A percentile compares a stretch with the other conserved stretches of the same genome.
These are phyloP conservation scores for Apis dorsata DNA, from an alignment of 1,140 invertebrate genomes.

Conservation along the genomic window DNA sequence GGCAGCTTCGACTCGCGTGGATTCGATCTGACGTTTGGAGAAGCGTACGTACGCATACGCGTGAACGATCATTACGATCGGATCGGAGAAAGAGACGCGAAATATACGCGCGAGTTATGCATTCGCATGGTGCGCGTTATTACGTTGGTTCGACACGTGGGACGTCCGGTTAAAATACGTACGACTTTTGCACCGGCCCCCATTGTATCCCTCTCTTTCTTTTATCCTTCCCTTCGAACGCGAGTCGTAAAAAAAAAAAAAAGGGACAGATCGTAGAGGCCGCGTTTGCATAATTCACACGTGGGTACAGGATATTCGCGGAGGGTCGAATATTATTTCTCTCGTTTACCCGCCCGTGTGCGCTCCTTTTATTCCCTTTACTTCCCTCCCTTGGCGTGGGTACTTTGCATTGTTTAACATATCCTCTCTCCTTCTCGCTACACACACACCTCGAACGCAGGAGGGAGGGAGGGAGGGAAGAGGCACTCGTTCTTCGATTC, in stretches of 20 bases:
- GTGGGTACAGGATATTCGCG: conserved; percentile 52
- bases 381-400: background rate
- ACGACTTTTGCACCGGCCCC: conserved; percentile 40
- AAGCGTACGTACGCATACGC: conserved; percentile 24
- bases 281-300: conserved; percentile 61
- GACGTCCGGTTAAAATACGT: conserved; percentile 54
- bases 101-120: conserved; percentile 15
- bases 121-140: conserved; percentile 19
- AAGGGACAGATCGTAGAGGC: conserved; percentile 40
- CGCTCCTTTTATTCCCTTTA: background rate
- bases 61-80: conserved; percentile 6
- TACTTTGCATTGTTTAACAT: conserved; percentile 32
- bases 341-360: conserved; percentile 4
- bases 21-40: conserved; percentile 60
- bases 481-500: background rate
- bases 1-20: conserved; percentile 5
- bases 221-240: background rate
- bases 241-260: conserved; percentile 40
- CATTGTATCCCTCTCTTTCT: conserved; percentile 47
- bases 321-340: conserved; percentile 28
- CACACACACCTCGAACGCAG: background rate
- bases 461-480: too few relatives aligned
- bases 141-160: conserved; percentile 56
- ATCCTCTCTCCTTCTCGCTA: too few relatives aligned
- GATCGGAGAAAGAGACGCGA: conserved; percentile 4